Conservation (phyloP, 2,113 vertebrate genomes). For the Megaceryle maxima region DNA sequence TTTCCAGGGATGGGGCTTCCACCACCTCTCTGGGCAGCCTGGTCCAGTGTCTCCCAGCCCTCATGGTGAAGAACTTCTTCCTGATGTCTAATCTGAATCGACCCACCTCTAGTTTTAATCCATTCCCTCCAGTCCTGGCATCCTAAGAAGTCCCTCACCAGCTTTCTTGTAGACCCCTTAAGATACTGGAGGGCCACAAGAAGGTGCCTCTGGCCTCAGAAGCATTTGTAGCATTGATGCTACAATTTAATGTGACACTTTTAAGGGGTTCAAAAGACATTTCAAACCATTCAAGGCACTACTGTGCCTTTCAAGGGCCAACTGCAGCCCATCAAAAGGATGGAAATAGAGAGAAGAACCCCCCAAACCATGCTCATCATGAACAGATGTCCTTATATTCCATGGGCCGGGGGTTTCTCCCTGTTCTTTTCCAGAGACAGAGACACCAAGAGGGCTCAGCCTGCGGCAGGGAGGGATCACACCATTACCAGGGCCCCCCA, state of each 20-base stretch:
- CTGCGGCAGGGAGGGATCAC: neutral
- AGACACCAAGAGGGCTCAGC: neutral
- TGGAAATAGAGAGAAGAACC: neutral
- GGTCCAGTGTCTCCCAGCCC: no score
- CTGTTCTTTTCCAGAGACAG: neutral
- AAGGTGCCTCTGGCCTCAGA: no score
- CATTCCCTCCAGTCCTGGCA: no score
- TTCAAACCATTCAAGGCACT: neutral
- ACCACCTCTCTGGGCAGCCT: no score
- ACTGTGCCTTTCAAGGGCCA: neutral
- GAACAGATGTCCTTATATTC: accelerated
- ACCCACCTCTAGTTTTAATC: no score
- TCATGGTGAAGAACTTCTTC: no score
- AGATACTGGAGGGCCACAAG: no score
- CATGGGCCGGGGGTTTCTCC: neutral
- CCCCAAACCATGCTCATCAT: accelerated
- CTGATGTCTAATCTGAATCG: no score
- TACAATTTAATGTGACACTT: accelerated
- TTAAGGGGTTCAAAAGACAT: neutral
- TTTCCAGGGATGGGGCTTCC: no score
- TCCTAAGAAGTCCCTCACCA: no score
- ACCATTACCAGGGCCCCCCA: neutral
- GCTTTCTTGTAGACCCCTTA: no score
- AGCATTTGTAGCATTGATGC: no score
- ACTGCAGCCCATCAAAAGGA: accelerated